A percentile compares a stretch with the other conserved stretches of the same genome.
Conservation (phyloP, 2,797 vertebrate genomes). For the Holocentrus rufus region DNA sequence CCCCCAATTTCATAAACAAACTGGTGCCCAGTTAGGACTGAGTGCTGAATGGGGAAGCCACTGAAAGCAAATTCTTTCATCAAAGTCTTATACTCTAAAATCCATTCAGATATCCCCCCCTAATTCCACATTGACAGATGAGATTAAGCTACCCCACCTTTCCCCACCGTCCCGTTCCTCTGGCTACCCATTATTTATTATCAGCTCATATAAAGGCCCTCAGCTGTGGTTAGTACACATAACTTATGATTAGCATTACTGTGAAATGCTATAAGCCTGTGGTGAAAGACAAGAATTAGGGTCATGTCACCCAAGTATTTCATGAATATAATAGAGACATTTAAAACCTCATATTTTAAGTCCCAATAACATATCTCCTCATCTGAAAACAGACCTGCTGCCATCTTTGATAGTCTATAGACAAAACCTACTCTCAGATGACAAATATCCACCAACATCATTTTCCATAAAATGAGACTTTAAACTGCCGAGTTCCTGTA, state of each 20-base stretch:
- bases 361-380: slow-evolving; percentile 50
- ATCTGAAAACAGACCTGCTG: slow-evolving; percentile 51
- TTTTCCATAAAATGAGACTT: slow-evolving; percentile 41
- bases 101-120: slow-evolving; percentile 30
- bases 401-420: slow-evolving; percentile 50
- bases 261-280: slow-evolving; percentile 52
- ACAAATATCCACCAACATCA: slow-evolving; percentile 17
- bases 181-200: slow-evolving; percentile 49
- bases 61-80: slow-evolving; percentile 47
- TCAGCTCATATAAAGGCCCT: slow-evolving; percentile 34
- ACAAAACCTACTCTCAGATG: slow-evolving; percentile 38
- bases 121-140: slow-evolving; percentile 59
- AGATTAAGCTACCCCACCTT: slow-evolving; percentile 46
- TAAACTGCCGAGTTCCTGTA: slow-evolving; percentile 6
- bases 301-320: slow-evolving; percentile 57
- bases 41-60: neutral
- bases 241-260: slow-evolving; percentile 54
- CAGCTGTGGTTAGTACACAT: slow-evolving; percentile 49
- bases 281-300: slow-evolving; percentile 64
- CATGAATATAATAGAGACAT: slow-evolving; percentile 44
- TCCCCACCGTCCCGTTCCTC: slow-evolving; percentile 18
- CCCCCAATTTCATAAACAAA: slow-evolving; percentile 21
- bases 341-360: slow-evolving; percentile 41
- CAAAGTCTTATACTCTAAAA: slow-evolving; percentile 38
- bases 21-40: slow-evolving; percentile 7